Conservation (phyloP, 2,888 invertebrate species). For the Tenthredo notha region DNA sequence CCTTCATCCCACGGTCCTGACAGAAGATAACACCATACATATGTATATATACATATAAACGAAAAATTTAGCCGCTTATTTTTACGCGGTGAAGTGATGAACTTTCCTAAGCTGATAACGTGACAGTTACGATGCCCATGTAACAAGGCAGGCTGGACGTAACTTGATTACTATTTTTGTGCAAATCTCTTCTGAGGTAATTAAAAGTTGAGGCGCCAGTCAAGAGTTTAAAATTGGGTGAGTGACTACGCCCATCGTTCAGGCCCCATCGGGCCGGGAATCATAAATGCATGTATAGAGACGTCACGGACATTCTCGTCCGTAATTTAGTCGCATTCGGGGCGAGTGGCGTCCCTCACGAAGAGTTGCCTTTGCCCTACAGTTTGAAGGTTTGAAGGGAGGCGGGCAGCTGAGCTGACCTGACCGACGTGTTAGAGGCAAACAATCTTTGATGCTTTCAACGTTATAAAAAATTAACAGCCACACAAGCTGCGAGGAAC, state of each 20-base stretch:
- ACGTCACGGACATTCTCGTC: conserved; percentile 34
- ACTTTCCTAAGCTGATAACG: background rate
- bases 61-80: conserved; percentile 17
- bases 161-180: background rate
- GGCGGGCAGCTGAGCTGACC: conserved; percentile 38
- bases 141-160: background rate
- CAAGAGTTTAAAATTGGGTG: background rate
- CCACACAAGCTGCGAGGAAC: background rate
- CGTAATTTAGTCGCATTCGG: conserved; percentile 39
- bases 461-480: conserved; percentile 49
- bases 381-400: conserved; percentile 46
- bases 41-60: background rate
- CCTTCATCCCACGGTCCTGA: background rate
- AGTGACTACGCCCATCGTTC: conserved; percentile 38
- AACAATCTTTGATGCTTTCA: conserved; percentile 46
- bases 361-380: conserved; percentile 7
- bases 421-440: conserved; percentile 34
- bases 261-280: conserved; percentile 12
- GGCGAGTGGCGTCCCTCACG: conserved; percentile 26
- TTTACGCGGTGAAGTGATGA: background rate
- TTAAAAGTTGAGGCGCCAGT: conserved; percentile 17
- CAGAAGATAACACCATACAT: conserved; percentile 5
- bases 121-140: background rate
- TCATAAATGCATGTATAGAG: conserved; percentile 41
- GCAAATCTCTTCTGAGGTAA: conserved; percentile 34